phyloP scores from a whole-genome alignment of 2,888 invertebrate species.

The Chloroclysta siterata region DNA sequence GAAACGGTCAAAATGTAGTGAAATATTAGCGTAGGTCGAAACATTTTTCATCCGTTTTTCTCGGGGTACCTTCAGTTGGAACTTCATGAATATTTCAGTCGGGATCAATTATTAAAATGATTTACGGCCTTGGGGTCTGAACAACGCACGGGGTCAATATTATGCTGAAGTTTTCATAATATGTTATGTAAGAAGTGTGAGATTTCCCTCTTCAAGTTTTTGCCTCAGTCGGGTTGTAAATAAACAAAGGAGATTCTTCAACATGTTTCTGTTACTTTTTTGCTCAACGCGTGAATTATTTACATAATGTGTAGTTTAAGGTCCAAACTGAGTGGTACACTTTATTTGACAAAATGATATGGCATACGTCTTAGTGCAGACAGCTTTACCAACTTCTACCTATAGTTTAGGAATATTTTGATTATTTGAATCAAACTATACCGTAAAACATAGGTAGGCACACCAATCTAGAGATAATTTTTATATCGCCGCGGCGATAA shows the following conservation, averaged over 20 bases:
- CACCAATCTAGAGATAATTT: background rate
- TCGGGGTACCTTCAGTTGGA: slow-evolving; percentile 69
- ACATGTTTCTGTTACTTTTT: slow-evolving; percentile 1
- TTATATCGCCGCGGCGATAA: no score
- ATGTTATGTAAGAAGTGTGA: slow-evolving; percentile 46
- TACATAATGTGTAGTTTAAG: no score
- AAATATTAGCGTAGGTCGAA: slow-evolving; percentile 64
- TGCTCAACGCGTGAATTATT: background rate
- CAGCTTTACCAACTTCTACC: no score
- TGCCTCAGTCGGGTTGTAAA: slow-evolving; percentile 11
- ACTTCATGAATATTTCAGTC: slow-evolving; percentile 81
- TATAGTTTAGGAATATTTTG: no score
- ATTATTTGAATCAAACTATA: no score
- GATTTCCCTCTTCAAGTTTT: slow-evolving; percentile 44
- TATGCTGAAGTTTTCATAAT: slow-evolving; percentile 56
- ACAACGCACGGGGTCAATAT: slow-evolving; percentile 60
- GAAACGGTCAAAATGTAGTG: slow-evolving; percentile 63
- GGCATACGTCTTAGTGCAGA: no score
- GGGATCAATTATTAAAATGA: slow-evolving; percentile 84
- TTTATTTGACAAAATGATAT: no score
- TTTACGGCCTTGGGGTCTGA: slow-evolving; percentile 71
- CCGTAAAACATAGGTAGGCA: background rate
- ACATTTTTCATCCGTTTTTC: slow-evolving; percentile 78
- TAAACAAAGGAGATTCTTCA: slow-evolving; percentile 7
- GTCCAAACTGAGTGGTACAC: no score